Percentiles rank a stretch among this genome's conserved stretches.
These are phyloP conservation scores for Archocentrus centrarchus DNA, from an alignment of 2,113 vertebrate species.

Conservation along the genomic window DNA sequence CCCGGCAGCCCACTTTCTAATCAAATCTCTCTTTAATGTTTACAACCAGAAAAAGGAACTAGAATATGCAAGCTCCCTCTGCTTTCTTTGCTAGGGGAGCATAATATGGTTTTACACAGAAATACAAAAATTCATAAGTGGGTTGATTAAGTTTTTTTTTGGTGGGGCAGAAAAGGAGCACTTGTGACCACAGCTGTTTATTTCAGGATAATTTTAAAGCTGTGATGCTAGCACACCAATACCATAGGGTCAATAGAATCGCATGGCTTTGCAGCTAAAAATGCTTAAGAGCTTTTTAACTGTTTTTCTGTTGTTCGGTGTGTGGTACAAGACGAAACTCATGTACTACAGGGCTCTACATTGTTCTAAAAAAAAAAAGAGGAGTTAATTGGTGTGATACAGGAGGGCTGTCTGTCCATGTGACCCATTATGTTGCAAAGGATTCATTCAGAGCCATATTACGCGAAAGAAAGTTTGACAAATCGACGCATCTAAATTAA, in stretches of 20 bases:
- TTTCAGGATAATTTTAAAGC: slow-evolving; percentile 69
- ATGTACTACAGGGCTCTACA: slow-evolving; percentile 82
- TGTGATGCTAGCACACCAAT: slow-evolving; percentile 71
- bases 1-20: slow-evolving; percentile 68
- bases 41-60: slow-evolving; percentile 68
- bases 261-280: slow-evolving; percentile 78
- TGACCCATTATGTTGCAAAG: slow-evolving; percentile 56
- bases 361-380: slow-evolving; percentile 51
- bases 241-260: slow-evolving; percentile 59
- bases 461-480: slow-evolving; percentile 52
- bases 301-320: slow-evolving; percentile 52
- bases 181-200: slow-evolving; percentile 66
- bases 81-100: slow-evolving; percentile 48
- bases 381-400: slow-evolving; percentile 61
- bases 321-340: slow-evolving; percentile 72
- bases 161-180: slow-evolving; percentile 71
- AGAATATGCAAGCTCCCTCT: slow-evolving; percentile 81
- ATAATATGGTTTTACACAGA: slow-evolving; percentile 44
- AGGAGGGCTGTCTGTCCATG: slow-evolving; percentile 64
- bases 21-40: slow-evolving; percentile 76
- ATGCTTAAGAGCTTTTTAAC: slow-evolving; percentile 61
- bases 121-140: slow-evolving; percentile 47
- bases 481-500: slow-evolving; percentile 78
- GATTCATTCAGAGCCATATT: slow-evolving; percentile 81
- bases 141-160: slow-evolving; percentile 40